A percentile compares a stretch with the other conserved stretches of the same genome.
These are phyloP conservation scores for Cryptosula pallasiana DNA, from an alignment of 2,888 invertebrate genomes.

Conservation along the genomic window DNA sequence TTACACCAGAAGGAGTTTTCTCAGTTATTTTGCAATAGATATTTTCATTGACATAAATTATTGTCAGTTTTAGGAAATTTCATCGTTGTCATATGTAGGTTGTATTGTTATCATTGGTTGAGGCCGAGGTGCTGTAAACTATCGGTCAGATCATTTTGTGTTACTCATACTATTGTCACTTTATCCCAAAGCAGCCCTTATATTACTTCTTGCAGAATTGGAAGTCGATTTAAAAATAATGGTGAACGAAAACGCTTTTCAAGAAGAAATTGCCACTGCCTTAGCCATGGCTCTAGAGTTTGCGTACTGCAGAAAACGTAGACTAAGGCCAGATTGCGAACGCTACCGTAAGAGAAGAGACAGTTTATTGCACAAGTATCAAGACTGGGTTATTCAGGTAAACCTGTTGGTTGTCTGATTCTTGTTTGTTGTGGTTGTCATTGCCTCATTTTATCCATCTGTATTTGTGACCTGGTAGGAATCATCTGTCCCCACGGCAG, in stretches of 20 bases:
- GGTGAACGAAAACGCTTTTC: neutral
- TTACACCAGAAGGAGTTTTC: no score
- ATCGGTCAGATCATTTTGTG: no score
- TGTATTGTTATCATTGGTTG: no score
- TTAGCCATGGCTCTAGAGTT: neutral
- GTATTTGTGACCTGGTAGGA: no score
- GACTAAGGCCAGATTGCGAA: neutral
- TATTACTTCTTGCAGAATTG: neutral
- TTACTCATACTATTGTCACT: no score
- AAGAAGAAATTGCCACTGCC: neutral
- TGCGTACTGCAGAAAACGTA: constrained; percentile 5
- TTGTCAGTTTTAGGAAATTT: no score
- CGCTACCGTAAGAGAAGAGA: neutral
- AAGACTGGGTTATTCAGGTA: constrained; percentile 14
- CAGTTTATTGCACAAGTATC: neutral
- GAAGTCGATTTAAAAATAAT: neutral
- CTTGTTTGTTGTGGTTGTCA: neutral
- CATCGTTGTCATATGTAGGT: no score
- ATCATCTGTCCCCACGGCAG: no score
- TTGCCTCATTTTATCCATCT: neutral
- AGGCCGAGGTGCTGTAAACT: no score
- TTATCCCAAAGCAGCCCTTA: no score
- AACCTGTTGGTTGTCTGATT: neutral
- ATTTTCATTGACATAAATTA: no score
- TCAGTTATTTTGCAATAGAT: no score